Evolutionary conservation across 23 tunicate genomes (phyloP), one percentile per base, ranked within the genome.

Genomic region (Trididemnum clinides): DNA sequence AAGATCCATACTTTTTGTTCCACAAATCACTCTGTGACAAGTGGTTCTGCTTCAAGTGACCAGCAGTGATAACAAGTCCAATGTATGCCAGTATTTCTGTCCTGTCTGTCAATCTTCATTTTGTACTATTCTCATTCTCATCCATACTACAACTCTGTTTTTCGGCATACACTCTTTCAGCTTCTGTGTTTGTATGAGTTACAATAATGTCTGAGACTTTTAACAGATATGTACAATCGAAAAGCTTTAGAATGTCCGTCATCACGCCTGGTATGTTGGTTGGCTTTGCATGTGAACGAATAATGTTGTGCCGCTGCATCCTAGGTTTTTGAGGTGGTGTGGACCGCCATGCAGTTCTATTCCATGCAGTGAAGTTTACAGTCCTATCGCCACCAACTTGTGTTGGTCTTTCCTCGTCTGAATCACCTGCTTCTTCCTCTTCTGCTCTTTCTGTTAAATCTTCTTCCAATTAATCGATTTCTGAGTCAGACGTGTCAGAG

Each of bases 401-500:
- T 62, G 23, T 23, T 22, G 70, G n/a, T 62, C 23, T 12, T 62
- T 62, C 70, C 25, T 62, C 27, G n/a, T 62, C 70, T 62, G 70
- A 62, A 62, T 62, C 70, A 62, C 70, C 77, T 71, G 39, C 25
- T 71, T 71, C 77, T 71, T 71, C 77, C 38, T 71, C 77, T 71
- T 71, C 77, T 28, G 5, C 30, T 71, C 77, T 71, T 71, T 6
- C 25, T 5, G 37, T 62, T 62, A 62, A 62, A 62, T 62, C 25
- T 62, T 62, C n/a, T 5, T 44, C 5, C 6, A 22, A 20, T 62
- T 10, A 20, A 62, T 62, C 70, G 15, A 21, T 23, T 23, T 62
- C 21, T 22, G 70, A 62, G n/a, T 62, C 70, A 62, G 70, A 62
- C 28, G 38, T 29, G 30, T 71, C 77, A 71, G 77, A 71, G 39